Evolutionary conservation across 2,888 invertebrate genomes (phyloP).

Genomic region (Rotaria macrura): DNA sequence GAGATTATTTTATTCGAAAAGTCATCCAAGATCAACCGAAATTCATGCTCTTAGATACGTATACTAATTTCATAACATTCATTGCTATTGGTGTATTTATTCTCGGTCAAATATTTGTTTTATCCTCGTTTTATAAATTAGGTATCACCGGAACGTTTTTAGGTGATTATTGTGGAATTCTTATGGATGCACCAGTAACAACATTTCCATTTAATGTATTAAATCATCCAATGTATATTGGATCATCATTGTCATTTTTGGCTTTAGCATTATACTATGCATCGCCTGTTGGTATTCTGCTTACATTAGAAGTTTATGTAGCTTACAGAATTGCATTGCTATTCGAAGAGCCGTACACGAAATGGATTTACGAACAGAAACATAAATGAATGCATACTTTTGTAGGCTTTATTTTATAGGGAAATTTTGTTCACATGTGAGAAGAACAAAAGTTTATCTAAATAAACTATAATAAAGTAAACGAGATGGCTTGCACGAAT

Average conservation of each 20-base stretch:
- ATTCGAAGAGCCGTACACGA: constrained; percentile 9
- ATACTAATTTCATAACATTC: constrained; percentile 15
- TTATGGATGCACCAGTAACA: constrained; percentile 39
- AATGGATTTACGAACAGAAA: not conserved
- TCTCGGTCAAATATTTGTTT: constrained; percentile 37
- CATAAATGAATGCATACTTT: not conserved
- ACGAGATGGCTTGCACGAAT: too few species aligned
- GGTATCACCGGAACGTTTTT: constrained; percentile 41
- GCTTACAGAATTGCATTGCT: not conserved
- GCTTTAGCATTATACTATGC: constrained; percentile 35
- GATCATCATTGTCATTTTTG: constrained; percentile 39
- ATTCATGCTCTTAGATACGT: not conserved
- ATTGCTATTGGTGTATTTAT: constrained; percentile 36
- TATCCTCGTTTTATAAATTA: constrained; percentile 38
- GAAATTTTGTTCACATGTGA: too few species aligned
- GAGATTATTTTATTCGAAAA: constrained; percentile 15
- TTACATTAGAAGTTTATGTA: not conserved
- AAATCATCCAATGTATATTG: constrained; percentile 41
- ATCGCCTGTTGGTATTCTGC: not conserved
- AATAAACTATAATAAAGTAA: too few species aligned
- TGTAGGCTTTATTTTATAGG: not conserved
- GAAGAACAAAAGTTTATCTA: too few species aligned
- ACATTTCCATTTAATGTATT: constrained; percentile 40
- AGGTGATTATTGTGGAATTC: constrained; percentile 42
- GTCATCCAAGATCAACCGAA: not conserved